Base-by-base conservation (phyloP, 2,797 vertebrate species). In the Myiothlypis chrysogaster region DNA sequence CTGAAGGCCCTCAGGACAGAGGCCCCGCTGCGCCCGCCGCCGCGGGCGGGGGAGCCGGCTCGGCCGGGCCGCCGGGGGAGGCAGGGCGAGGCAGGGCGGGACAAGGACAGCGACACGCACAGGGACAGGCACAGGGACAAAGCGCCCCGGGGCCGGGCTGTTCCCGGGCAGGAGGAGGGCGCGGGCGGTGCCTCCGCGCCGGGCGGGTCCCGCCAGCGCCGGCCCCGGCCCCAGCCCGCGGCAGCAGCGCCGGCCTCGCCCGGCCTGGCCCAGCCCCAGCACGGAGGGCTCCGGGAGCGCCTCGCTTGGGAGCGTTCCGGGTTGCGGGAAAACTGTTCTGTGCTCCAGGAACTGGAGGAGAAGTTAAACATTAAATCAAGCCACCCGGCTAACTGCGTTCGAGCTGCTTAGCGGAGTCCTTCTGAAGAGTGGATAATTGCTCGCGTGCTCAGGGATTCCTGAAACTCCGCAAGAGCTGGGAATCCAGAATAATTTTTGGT, bases 201-300 rank as follows among this genome's bases (percentile, higher is more conserved):
- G 46, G 64, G 46, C 12, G 37, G 20, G 32, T 7, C 66, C 37
- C 22, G 22, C 52, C 52, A 11, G 52, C 52, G 17, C 50, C 50
- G 50, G 50, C 28, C 49, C 28, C 28, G 30, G 46, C 25, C 30
- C 52, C 30, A 5, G 75, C 32, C 20, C 69, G 32, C n/a, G 43
- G 63, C 65, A 6, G 25, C 65, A 37, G 52, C 18, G 17, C 8
- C 21, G 32, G 52, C 71, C 21, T 44, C 12, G 32, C 53, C 55
- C 55, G 55, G 80, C 55, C 55, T 8, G 53, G 80, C 2, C 27
- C 56, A 8, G 49, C 8, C 27, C 9, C 12, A 20, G 49, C 46
- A 0, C 56, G 6, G 8, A 14, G 27, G 3, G 46, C 47, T 14
- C 13, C 4, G 0, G 3, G 47, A 12, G 2, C 13, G 1, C 47